phyloP scores from a whole-genome alignment of 1,140 invertebrate genomes.

The Ceratitis capitata region DNA sequence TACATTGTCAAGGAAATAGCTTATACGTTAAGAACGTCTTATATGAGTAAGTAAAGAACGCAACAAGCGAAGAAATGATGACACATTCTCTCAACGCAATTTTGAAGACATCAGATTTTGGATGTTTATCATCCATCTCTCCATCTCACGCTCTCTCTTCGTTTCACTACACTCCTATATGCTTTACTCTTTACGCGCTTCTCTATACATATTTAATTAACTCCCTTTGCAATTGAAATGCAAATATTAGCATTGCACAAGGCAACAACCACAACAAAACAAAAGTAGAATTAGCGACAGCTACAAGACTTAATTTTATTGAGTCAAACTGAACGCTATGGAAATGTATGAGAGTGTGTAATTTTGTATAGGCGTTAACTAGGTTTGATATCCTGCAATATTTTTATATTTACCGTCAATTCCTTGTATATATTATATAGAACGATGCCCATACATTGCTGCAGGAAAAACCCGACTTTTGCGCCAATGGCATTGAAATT shows the following conservation, averaged over 20 bases:
- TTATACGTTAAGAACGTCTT: no score
- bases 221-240: background rate
- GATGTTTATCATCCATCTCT: background rate
- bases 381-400: background rate
- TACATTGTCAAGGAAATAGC: no score
- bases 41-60: no score
- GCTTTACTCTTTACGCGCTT: background rate
- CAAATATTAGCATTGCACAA: constrained; percentile 5
- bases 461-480: no score
- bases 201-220: background rate
- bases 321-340: background rate
- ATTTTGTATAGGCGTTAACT: background rate
- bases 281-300: background rate
- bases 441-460: no score
- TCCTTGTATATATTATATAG: no score
- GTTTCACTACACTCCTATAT: background rate
- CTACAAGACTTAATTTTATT: background rate
- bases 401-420: background rate
- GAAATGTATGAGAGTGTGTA: background rate
- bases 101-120: no score
- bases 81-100: no score
- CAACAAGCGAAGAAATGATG: no score
- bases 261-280: background rate
- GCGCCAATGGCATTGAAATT: background rate
- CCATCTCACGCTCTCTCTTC: background rate